A percentile compares a stretch with the other conserved stretches of the same genome.
These are phyloP conservation scores for Rugalucina vietnamica DNA, from an alignment of 2,888 invertebrate species.

Conservation along the genomic window DNA sequence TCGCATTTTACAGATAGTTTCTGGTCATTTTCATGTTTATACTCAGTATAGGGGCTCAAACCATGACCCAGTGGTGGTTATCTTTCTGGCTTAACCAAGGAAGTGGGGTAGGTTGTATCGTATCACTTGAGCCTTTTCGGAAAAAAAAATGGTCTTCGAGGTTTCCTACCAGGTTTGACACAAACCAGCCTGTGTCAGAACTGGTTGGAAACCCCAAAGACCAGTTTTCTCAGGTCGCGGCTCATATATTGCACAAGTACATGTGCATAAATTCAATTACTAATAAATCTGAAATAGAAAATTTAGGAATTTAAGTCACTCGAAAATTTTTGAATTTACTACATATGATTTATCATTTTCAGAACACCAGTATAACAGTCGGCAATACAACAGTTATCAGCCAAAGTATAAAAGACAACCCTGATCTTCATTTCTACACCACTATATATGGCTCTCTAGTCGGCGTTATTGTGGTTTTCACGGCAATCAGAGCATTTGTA, in stretches of 20 bases:
- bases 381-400: constrained; percentile 77
- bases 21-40: constrained; percentile 83
- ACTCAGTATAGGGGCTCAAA: constrained; percentile 85
- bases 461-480: constrained; percentile 85
- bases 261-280: no score
- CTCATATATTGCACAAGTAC: no score
- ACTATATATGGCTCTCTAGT: constrained; percentile 86
- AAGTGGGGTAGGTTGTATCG: constrained; percentile 82
- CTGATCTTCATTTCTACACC: constrained; percentile 85
- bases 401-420: constrained; percentile 85
- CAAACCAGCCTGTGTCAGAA: no score
- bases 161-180: no score
- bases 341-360: no score
- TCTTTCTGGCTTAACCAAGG: constrained; percentile 85
- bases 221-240: no score
- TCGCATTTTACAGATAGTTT: constrained; percentile 44
- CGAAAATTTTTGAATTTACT: no score
- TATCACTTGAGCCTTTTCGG: no score
- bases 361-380: constrained; percentile 70
- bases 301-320: no score
- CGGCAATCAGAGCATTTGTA: constrained; percentile 86
- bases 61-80: constrained; percentile 87
- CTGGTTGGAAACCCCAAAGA: no score
- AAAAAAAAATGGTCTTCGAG: no score
- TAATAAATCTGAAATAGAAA: no score